Conservation (phyloP, 2,113 vertebrate genomes). For the Callorhinus ursinus region DNA sequence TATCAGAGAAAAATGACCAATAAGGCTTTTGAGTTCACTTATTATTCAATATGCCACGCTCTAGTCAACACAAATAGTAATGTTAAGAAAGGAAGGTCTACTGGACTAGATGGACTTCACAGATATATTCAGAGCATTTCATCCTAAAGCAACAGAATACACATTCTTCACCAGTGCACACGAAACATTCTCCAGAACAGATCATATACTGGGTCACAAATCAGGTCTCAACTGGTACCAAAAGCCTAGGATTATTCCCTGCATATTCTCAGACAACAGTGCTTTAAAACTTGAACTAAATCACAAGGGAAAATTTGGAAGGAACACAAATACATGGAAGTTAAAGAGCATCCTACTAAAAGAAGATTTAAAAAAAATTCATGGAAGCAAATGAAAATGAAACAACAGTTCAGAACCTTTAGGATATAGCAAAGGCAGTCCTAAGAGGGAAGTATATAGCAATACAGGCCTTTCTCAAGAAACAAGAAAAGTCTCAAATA, state of each 20-base stretch:
- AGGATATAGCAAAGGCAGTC: neutral
- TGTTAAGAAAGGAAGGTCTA: neutral
- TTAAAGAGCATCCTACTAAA: neutral
- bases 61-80: neutral
- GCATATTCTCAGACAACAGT: neutral
- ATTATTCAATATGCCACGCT: neutral
- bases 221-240: neutral
- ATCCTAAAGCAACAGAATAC: neutral
- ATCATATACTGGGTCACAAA: neutral
- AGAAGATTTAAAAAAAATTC: neutral
- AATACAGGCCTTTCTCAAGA: neutral
- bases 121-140: neutral
- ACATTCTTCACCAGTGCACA: neutral
- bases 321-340: neutral
- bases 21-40: neutral
- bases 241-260: neutral
- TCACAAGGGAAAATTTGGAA: neutral
- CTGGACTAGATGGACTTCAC: neutral
- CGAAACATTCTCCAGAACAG: neutral
- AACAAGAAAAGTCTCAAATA: neutral
- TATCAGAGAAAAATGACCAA: neutral
- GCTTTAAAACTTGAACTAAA: neutral
- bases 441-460: neutral
- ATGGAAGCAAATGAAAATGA: neutral
- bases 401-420: neutral